Evolutionary conservation across 1,140 invertebrate genomes (phyloP), one percentile per base, ranked within the genome.

Genomic region (Camponotus vicinus): DNA sequence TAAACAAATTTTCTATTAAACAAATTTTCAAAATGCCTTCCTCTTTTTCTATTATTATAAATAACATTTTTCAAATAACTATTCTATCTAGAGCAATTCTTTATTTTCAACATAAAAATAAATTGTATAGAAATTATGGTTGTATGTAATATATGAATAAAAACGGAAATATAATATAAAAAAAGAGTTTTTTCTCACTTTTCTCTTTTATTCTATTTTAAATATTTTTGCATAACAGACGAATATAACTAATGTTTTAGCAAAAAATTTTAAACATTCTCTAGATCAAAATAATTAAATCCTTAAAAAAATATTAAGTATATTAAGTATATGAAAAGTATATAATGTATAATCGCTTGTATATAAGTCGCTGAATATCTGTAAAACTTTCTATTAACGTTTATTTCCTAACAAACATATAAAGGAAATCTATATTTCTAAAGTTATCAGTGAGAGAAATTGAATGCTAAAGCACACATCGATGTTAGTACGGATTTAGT

Each of bases 371-470:
- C 1, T 11, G 8, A 57, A 55, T n/a, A 71, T 5, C 8, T 45
- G 13, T 70, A 71, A 45, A 70, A 71, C 49, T n/a, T 15, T 18
- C 0, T 9, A 21, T 21, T 57, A 69, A 55, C 15, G 5, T 80
- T 59, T 71, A 73, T 18, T 71, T 45, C 7, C 70, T 77, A 83
- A 61, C 18, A 66, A 13, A 32, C n/a, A 52, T 66, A 5, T 37
- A 61, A 76, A 82, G n/a, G 57, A 55, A 87, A 87, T 83, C 83
- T 87, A 86, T 76, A 78, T 64, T 45, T 27, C n/a, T 21, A 59
- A 52, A 67, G 42, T 42, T 37, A 66, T 21, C 45, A 3, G 3
- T 49, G 13, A 64, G 3, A 64, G 61, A 61, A 52, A 52, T 37
- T 76, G 18, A 34, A 52, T 55, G 27, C 59, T 63, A 37, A 59